phyloP scores from a whole-genome alignment of 64 coral and sea anemone species.

The Orbicella faveolata region DNA sequence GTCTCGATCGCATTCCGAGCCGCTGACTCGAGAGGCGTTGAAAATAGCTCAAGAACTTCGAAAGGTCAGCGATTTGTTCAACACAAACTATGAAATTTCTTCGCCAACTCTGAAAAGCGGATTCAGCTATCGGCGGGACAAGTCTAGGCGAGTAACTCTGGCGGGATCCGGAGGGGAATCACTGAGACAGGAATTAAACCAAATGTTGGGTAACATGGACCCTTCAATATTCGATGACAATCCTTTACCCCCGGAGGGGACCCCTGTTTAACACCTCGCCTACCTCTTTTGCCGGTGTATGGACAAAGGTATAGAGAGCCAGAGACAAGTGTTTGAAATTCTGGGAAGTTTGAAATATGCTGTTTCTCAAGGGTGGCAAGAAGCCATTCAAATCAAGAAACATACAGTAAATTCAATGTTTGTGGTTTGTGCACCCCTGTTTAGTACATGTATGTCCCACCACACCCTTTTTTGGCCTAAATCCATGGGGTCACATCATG shows the following conservation, averaged over 20 bases:
- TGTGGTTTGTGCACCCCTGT: too few relatives aligned
- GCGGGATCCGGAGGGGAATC: neutral
- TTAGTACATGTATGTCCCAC: too few relatives aligned
- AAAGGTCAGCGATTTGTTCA: conserved; percentile 26
- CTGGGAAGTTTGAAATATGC: neutral
- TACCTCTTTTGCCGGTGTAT: neutral
- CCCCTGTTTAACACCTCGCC: conserved; percentile 16
- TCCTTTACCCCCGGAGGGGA: conserved; percentile 15
- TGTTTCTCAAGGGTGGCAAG: too few relatives aligned
- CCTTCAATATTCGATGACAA: neutral
- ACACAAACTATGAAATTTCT: conserved; percentile 3
- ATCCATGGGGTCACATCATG: too few relatives aligned
- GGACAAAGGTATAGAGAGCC: neutral
- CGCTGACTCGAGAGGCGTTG: conserved; percentile 8
- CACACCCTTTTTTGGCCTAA: too few relatives aligned
- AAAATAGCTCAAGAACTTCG: conserved; percentile 15
- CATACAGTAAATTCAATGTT: too few relatives aligned
- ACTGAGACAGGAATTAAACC: conserved; percentile 12
- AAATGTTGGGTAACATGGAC: neutral
- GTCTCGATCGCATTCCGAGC: conserved; percentile 27
- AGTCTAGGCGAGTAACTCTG: conserved; percentile 26
- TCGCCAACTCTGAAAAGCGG: neutral
- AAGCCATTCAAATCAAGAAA: too few relatives aligned
- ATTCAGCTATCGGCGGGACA: neutral
- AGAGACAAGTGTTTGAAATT: neutral